Evolutionary conservation across 2,888 invertebrate species (phyloP).

Genomic region (Eurytoma californica): DNA sequence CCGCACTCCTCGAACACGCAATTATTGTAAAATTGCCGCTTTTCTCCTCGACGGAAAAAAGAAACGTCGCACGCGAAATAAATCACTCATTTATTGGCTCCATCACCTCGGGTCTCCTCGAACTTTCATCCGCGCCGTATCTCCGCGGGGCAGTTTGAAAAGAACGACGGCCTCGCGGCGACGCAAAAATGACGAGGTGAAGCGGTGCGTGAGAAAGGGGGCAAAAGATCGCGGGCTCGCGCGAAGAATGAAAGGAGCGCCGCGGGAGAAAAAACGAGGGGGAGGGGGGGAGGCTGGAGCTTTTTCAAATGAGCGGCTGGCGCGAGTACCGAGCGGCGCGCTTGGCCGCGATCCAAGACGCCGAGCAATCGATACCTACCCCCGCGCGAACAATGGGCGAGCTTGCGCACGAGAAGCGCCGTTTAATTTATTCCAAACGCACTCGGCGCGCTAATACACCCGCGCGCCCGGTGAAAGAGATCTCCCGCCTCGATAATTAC

Average conservation of each 20-base stretch:
- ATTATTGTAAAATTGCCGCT: no score
- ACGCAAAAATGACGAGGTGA: constrained; percentile 41
- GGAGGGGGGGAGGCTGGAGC: constrained; percentile 42
- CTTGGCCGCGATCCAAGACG: constrained; percentile 68
- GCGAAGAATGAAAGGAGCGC: constrained; percentile 37
- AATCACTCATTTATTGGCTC: no score
- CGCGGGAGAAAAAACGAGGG: neutral
- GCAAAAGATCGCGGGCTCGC: constrained; percentile 7
- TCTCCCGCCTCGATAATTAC: constrained; percentile 2
- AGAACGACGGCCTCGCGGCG: constrained; percentile 17
- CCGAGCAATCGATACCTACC: constrained; percentile 66
- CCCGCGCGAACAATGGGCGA: constrained; percentile 56
- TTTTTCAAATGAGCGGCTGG: constrained; percentile 21
- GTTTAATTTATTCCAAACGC: constrained; percentile 17
- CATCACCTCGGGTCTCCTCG: no score
- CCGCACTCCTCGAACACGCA: no score
- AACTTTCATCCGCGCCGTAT: constrained; percentile 25
- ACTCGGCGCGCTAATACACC: constrained; percentile 8
- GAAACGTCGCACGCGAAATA: no score
- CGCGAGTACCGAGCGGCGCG: constrained; percentile 35
- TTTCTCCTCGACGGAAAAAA: no score
- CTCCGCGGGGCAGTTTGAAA: constrained; percentile 32
- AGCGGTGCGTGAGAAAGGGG: neutral
- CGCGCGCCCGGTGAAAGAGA: neutral
- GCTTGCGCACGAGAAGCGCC: neutral